Percentiles rank a stretch among this genome's conserved stretches.
Evolutionary conservation across 2,113 vertebrate species (phyloP).

Genomic region (Nicator chloris): DNA sequence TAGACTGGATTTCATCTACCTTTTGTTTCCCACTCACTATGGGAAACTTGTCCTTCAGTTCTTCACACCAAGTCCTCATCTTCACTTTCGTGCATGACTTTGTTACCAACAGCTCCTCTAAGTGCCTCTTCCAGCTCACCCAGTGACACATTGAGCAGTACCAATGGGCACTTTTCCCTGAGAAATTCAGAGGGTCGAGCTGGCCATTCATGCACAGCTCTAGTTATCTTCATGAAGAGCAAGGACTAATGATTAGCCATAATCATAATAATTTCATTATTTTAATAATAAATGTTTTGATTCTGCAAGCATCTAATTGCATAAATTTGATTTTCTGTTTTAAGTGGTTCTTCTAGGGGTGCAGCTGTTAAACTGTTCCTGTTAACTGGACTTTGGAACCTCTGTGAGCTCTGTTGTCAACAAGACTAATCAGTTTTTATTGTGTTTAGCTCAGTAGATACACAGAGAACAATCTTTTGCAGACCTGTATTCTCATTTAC

Average conservation of each 20-base stretch:
- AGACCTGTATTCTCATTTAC: not conserved
- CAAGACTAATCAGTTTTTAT: not conserved
- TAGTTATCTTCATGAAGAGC: not conserved
- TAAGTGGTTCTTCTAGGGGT: not conserved
- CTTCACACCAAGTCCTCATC: not conserved
- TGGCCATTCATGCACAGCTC: not conserved
- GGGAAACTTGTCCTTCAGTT: not conserved
- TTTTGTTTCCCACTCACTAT: not conserved
- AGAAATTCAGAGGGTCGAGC: not conserved
- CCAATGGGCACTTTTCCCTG: not conserved
- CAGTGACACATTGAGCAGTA: not conserved
- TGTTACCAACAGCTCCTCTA: not conserved
- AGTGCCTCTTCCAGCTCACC: not conserved
- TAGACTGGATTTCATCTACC: not conserved
- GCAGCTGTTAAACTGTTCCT: not conserved
- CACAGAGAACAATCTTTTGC: not conserved
- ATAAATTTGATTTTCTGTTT: not conserved
- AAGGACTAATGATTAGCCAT: not conserved
- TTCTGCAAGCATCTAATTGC: not conserved
- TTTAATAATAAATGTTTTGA: not conserved
- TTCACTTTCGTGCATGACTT: not conserved
- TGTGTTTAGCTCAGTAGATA: not conserved
- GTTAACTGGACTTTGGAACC: slow-evolving; percentile 37
- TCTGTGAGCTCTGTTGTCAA: not conserved
- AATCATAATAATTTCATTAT: not conserved